Percentiles rank a stretch among this genome's conserved stretches.
Evolutionary conservation across 2,113 vertebrate species (phyloP).

Genomic region (Embiotoca jacksoni): DNA sequence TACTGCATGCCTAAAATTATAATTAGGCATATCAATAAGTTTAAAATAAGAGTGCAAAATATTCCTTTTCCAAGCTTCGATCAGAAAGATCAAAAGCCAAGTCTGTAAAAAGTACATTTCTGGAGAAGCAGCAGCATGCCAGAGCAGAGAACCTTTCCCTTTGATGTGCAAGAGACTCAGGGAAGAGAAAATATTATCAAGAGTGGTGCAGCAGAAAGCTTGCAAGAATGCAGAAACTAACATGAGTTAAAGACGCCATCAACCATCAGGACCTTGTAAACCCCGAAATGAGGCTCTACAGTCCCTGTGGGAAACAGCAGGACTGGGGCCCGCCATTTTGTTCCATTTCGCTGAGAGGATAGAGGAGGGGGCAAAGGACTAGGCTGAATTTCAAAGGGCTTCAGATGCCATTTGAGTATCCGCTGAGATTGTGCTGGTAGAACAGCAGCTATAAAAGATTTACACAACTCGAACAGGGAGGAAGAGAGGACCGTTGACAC

Average conservation of each 20-base stretch:
- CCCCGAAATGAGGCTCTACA: slow-evolving; percentile 65
- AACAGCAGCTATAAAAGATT: slow-evolving; percentile 77
- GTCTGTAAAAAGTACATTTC: slow-evolving; percentile 55
- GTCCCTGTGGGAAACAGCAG: slow-evolving; percentile 69
- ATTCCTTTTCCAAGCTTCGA: slow-evolving; percentile 29
- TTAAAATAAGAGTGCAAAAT: slow-evolving; percentile 39
- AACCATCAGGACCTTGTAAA: slow-evolving; percentile 69
- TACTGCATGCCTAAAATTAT: slow-evolving; percentile 26
- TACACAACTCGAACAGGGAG: slow-evolving; percentile 60
- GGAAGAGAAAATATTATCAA: slow-evolving; percentile 69
- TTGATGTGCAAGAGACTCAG: slow-evolving; percentile 67
- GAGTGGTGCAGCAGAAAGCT: slow-evolving; percentile 60
- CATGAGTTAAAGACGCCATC: slow-evolving; percentile 58
- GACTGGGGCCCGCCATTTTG: slow-evolving; percentile 76
- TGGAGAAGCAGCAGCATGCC: slow-evolving; percentile 50
- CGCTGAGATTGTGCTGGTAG: slow-evolving; percentile 67
- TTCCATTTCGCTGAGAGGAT: slow-evolving; percentile 72
- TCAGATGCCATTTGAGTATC: slow-evolving; percentile 81
- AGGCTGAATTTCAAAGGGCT: slow-evolving; percentile 76
- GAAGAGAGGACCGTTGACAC: slow-evolving; percentile 44
- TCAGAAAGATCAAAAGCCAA: slow-evolving; percentile 59
- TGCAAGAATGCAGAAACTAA: slow-evolving; percentile 51
- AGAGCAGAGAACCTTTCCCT: slow-evolving; percentile 57
- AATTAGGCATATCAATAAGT: slow-evolving; percentile 14
- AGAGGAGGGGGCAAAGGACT: slow-evolving; percentile 65